Conservation (phyloP, 2,888 invertebrate genomes). For the Ligdia adustata region DNA sequence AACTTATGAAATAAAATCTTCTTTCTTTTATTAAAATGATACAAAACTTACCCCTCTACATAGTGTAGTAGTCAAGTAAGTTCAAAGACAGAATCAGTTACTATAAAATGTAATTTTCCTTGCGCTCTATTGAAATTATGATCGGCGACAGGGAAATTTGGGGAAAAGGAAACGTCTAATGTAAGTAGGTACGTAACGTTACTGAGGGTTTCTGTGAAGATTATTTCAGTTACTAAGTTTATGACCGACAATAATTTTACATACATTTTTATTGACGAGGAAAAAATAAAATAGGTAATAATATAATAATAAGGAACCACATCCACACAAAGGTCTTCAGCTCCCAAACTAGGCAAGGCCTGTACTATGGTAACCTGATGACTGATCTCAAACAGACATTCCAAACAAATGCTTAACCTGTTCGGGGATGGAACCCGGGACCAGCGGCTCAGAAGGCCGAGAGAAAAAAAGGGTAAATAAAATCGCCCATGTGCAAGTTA, state of each 20-base stretch:
- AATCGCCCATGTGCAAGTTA: no score
- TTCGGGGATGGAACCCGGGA: no score
- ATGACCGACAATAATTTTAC: neutral
- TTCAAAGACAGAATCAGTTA: conserved; percentile 25
- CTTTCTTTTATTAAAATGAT: neutral
- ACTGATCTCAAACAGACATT: no score
- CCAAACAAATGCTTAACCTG: no score
- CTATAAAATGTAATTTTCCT: conserved; percentile 31
- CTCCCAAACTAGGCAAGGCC: no score
- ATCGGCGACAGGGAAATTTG: conserved; percentile 27
- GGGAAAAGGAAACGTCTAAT: conserved; percentile 26
- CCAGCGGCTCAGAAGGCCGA: no score
- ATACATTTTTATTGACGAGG: neutral
- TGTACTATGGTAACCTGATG: no score
- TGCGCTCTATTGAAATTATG: conserved; percentile 32
- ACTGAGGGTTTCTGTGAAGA: conserved; percentile 11
- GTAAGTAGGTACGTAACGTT: conserved; percentile 23
- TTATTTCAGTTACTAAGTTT: conserved; percentile 7
- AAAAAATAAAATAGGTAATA: no score
- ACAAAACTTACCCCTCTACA: neutral
- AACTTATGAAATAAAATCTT: no score
- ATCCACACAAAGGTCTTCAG: no score
- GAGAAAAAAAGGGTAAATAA: no score
- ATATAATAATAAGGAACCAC: no score
- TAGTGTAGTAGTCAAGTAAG: neutral